Base-by-base conservation (phyloP, 2,113 vertebrate genomes). In the Balaenoptera acutorostrata region DNA sequence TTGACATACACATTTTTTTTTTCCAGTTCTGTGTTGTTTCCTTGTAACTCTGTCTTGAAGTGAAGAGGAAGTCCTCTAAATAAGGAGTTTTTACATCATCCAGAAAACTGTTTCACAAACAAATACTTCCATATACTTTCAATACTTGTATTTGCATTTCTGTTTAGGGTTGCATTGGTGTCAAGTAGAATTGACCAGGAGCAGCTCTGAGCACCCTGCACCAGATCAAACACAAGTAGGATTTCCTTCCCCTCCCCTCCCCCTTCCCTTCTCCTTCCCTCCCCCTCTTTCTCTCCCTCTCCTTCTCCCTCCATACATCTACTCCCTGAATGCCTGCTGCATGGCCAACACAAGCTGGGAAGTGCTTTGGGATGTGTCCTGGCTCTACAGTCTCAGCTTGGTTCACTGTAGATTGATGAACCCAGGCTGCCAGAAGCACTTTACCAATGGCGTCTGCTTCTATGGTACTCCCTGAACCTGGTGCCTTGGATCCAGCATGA, bases 321-420 rank as follows among this genome's bases (percentile, higher is more conserved):
- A 59, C 41, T 81, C 15, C 17, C 27, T 44, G 44, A 99, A 99
- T 0, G 99, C 99, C 29, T 99, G 99, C 82, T 99, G 99, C 93
- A 99, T 97, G 0, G 96, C 98, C 29, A 99, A 99, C 98, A 99
- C 99, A 17, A 99, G 91, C 0, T 33, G 25, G 2, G 98, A 98
- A 57, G 99, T 99, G 99, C 90, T 41, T 72, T 1, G 6, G 0
- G 98, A 99, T 25, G 97, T 97, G 13, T 99, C 99, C 12, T 97
- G 97, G 72, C 98, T 99, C 14, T 99, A 99, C 97, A 99, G 98
- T 95, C 99, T 99, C 97, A 99, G 99, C 98, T 99, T 99, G 99
- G 95, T 99, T 92, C 99, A 99, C 92, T 99, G 99, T 0, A 99
- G 99, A 1, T 1, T 44, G 18, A 99, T 99, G 99, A 98, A 98